Conservation (phyloP, 2,797 vertebrate genomes). For the Gambusia yucatana region DNA sequence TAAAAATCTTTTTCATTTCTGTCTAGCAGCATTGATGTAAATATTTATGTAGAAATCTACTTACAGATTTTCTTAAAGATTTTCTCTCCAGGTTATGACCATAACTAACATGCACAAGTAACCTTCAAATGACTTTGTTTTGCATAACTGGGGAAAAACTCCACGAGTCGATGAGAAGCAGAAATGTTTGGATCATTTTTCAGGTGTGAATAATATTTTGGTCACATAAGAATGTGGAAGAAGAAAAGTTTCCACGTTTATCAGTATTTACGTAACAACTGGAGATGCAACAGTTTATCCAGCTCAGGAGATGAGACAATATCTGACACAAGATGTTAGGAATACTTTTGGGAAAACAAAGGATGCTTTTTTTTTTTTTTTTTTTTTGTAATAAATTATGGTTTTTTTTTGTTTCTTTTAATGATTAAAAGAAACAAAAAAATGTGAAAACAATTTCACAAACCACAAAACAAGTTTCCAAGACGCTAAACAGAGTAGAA, state of each 20-base stretch:
- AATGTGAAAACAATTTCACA: neutral
- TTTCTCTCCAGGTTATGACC: neutral
- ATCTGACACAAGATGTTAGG: neutral
- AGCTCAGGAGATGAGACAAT: neutral
- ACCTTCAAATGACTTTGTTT: slow-evolving; percentile 11
- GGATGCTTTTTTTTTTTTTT: neutral
- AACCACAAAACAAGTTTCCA: neutral
- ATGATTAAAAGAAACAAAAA: too few species aligned
- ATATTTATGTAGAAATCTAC: neutral
- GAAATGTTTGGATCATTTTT: neutral
- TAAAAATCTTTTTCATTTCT: neutral
- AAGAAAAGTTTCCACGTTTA: neutral
- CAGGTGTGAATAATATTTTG: neutral
- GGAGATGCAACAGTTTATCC: neutral
- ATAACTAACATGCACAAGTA: neutral
- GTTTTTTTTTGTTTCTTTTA: neutral
- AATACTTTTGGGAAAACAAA: neutral
- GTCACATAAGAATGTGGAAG: neutral
- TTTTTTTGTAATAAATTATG: too few species aligned
- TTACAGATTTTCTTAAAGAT: neutral
- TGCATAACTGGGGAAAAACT: neutral
- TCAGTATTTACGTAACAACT: neutral
- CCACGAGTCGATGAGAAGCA: neutral
- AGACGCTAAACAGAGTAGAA: neutral
- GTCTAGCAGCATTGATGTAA: neutral